A percentile compares a stretch with the other conserved stretches of the same genome.
Conservation (phyloP, 2,113 vertebrate species). For the human (Homo sapiens) region GRCh38 chr15:79002501-79003000, state of each 20-base stretch:
- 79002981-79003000: not conserved
- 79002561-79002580: not conserved
- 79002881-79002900: not conserved
- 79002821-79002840: not conserved
- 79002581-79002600: not conserved
- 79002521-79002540: not conserved
- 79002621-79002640: not conserved
- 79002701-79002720: not conserved
- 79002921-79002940: not conserved
- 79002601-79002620: not conserved
- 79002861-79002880: not conserved
- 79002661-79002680: too few species aligned
- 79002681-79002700: not conserved
- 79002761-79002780: not conserved
- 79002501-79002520: not conserved
- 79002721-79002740: not conserved
- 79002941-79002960: rapidly evolving
- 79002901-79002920: not conserved
- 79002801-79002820: not conserved
- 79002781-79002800: not conserved
- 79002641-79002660: not conserved
- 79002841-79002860: not conserved
- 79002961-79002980: not conserved
- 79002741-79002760: not conserved
- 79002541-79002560: not conserved